Percentiles rank a stretch among this genome's conserved stretches.
These are phyloP conservation scores for Drosophila pallidifrons DNA, from an alignment of 1,140 invertebrate genomes.

Conservation along the genomic window DNA sequence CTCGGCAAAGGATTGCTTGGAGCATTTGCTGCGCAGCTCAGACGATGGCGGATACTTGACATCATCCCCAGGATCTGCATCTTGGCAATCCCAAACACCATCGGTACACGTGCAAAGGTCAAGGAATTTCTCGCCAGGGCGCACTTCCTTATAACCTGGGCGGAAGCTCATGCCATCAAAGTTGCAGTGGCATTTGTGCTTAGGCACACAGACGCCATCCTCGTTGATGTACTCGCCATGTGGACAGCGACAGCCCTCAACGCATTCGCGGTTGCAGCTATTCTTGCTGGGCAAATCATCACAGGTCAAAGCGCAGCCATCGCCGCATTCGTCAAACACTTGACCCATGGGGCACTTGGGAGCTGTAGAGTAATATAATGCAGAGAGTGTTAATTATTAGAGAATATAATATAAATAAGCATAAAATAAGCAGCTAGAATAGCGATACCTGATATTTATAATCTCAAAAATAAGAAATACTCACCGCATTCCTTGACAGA, in stretches of 20 bases:
- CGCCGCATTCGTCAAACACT: conserved; percentile 91
- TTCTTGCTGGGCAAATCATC: conserved; percentile 86
- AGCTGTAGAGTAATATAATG: conserved; percentile 69
- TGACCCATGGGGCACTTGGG: conserved; percentile 91
- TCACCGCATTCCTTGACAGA: conserved; percentile 90
- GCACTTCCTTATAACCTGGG: conserved; percentile 90
- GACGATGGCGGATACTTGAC: conserved; percentile 87
- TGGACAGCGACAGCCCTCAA: conserved; percentile 95
- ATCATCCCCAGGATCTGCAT: conserved; percentile 88
- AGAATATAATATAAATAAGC: background rate
- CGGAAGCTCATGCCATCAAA: conserved; percentile 90
- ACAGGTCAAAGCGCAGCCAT: conserved; percentile 91
- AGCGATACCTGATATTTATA: too few relatives aligned
- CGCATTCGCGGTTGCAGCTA: conserved; percentile 86
- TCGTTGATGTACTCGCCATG: conserved; percentile 90
- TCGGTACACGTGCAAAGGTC: conserved; percentile 91
- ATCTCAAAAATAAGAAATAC: conserved; percentile 27
- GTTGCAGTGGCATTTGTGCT: conserved; percentile 91
- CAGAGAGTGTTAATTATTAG: background rate
- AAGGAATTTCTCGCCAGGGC: conserved; percentile 88
- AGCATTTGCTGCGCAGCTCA: conserved; percentile 88
- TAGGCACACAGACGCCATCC: conserved; percentile 90
- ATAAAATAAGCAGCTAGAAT: too few relatives aligned
- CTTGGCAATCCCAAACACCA: conserved; percentile 90
- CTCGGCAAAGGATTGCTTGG: conserved; percentile 87